Evolutionary conservation across 2,888 invertebrate genomes (phyloP).

Genomic region (Cecidostiba fungosa): DNA sequence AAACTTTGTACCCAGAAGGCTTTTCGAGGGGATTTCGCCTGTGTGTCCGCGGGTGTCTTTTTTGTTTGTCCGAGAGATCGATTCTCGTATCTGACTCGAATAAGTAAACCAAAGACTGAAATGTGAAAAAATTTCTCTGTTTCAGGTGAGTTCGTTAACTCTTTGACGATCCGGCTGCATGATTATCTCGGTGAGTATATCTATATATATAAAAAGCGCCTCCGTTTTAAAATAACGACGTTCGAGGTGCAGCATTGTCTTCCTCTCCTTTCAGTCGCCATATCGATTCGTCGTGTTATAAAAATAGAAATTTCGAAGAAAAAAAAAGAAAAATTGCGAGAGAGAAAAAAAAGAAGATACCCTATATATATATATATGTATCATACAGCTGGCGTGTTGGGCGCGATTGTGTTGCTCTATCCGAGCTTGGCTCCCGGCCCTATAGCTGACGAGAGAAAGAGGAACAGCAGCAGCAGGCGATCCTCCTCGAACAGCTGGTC

Average conservation of each 20-base stretch:
- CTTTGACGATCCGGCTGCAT: not conserved
- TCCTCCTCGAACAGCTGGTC: conserved; percentile 43
- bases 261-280: too few relatives aligned
- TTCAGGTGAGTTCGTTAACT: not conserved
- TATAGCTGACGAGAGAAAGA: conserved; percentile 6
- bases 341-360: too few relatives aligned
- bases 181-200: not conserved
- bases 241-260: too few relatives aligned
- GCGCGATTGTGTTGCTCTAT: too few relatives aligned
- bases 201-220: not conserved
- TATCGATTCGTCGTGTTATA: too few relatives aligned
- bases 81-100: too few relatives aligned
- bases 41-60: not conserved
- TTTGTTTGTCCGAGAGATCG: not conserved
- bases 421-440: not conserved
- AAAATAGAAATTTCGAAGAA: too few relatives aligned
- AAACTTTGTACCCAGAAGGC: not conserved
- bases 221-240: too few relatives aligned
- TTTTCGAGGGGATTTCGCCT: not conserved
- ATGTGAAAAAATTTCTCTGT: not conserved
- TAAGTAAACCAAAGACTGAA: not conserved
- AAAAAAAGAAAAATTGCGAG: too few relatives aligned
- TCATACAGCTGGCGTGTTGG: too few relatives aligned
- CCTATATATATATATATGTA: too few relatives aligned
- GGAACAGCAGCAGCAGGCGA: conserved; percentile 24